Conservation (phyloP, 1,140 invertebrate genomes). For the Teleopsis dalmanni region DNA sequence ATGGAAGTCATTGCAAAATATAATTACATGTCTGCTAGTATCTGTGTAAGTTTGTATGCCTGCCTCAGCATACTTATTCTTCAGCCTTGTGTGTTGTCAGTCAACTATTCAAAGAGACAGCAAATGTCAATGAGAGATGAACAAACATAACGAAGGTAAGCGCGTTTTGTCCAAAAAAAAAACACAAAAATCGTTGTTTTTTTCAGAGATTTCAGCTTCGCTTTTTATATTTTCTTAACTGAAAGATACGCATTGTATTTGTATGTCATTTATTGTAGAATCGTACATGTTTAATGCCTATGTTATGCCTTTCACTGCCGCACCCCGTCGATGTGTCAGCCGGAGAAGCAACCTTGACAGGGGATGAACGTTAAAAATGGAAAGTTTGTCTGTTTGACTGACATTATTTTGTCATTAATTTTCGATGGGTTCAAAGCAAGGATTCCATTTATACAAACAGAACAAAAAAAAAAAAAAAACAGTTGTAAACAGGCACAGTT, state of each 20-base stretch:
- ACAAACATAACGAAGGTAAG: not conserved
- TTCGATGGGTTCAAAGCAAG: constrained; percentile 17
- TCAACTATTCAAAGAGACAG: constrained; percentile 42
- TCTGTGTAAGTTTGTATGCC: no score
- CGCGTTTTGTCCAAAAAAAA: not conserved
- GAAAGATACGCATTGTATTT: not conserved
- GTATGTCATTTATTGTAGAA: not conserved
- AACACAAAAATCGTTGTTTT: no score
- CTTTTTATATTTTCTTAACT: not conserved
- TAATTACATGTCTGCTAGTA: no score
- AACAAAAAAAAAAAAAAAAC: not conserved
- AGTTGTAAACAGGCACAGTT: constrained; percentile 14
- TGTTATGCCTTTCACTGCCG: not conserved
- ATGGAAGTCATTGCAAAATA: no score
- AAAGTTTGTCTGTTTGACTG: constrained; percentile 31
- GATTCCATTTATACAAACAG: not conserved
- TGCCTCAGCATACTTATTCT: no score
- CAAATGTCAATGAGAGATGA: constrained; percentile 33
- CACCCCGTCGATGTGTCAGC: not conserved
- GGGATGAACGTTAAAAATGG: constrained; percentile 1
- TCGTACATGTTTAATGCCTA: not conserved
- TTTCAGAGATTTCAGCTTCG: no score
- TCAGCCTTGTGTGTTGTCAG: no score
- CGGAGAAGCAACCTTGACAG: constrained; percentile 1
- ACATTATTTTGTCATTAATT: constrained; percentile 42